These are phyloP conservation scores for Aldrovandia affinis DNA, from an alignment of 2,797 vertebrate genomes.

Conservation along the genomic window DNA sequence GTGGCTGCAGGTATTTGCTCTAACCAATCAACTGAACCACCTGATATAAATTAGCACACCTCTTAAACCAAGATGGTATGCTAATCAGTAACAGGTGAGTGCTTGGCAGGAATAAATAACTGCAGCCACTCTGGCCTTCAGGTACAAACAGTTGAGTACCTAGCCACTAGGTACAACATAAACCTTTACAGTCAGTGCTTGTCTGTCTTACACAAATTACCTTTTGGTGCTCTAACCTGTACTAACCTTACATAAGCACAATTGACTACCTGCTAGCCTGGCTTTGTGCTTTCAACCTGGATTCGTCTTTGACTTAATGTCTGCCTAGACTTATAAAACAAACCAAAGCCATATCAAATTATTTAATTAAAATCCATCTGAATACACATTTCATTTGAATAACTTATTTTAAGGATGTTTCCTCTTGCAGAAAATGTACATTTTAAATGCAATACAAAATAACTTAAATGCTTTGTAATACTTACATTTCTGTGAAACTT, in stretches of 20 bases:
- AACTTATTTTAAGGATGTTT: not conserved
- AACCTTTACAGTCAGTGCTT: too few species aligned
- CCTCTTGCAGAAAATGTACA: not conserved
- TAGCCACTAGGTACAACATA: too few species aligned
- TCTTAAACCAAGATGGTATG: too few species aligned
- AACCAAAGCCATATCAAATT: not conserved
- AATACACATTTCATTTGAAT: not conserved
- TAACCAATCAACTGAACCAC: too few species aligned
- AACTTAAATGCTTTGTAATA: constrained; percentile 54
- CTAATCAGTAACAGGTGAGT: too few species aligned
- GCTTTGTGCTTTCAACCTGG: not conserved
- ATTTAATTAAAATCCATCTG: not conserved
- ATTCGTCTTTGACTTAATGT: not conserved
- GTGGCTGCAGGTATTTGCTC: too few species aligned
- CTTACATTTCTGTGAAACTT: constrained; percentile 98
- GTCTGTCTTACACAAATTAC: too few species aligned
- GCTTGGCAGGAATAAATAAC: too few species aligned
- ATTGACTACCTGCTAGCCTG: not conserved
- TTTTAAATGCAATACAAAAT: not conserved
- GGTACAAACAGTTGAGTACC: too few species aligned
- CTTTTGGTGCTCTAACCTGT: not conserved
- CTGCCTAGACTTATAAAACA: not conserved
- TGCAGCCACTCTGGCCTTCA: too few species aligned
- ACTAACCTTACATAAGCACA: not conserved
- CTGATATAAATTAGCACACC: too few species aligned